Evolutionary conservation across 2,113 vertebrate genomes (phyloP), one percentile per base, ranked within the genome.

Genomic region (Nycticorax nycticorax): DNA sequence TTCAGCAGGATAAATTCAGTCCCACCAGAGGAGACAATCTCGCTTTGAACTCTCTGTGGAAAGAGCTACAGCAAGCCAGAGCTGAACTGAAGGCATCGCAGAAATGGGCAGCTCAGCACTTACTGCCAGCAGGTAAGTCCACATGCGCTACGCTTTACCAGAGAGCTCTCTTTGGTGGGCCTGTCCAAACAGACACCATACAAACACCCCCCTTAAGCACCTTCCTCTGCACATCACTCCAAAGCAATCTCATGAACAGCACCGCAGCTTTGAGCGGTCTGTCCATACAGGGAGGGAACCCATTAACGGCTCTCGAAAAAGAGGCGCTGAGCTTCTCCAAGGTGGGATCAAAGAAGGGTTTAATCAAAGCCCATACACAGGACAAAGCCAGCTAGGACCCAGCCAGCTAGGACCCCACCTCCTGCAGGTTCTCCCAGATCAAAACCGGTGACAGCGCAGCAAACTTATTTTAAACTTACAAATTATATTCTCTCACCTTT

Each of bases 111-210:
- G 94, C 95, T 21, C 94, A 95, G 81, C 97, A 83, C 72, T 53
- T 97, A 67, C 95, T 99, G 92, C 99, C 99, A 1, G 98, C 98
- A 98, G 99, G 99, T 99, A 97, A 98, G 98, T 94, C 76, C 68
- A 10, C 1, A 7, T 0, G 8, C 2, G 3, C 71, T 22, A 6
- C 6, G 20, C 45, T 71, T 68, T 47, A 19, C 53, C 13, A 13
- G 24, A 85, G 88, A 92, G 93, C 33, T 53, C 57, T 35, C 47
- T 7, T 30, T 32, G 63, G 30, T 26, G 53, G 73, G 32, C 23
- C 39, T 13, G 43, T 23, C 24, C 47, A 7, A 8, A 24, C 17
- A 12, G 35, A n/a, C 26, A 20, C 8, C 45, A 50, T 22, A 9
- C 4, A 43, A n/a, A 52, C 12, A 21, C 6, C 20, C 43, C 19